A percentile compares a stretch with the other conserved stretches of the same genome.
These are phyloP conservation scores for Ia io DNA, from an alignment of 2,113 vertebrate genomes.

Conservation along the genomic window DNA sequence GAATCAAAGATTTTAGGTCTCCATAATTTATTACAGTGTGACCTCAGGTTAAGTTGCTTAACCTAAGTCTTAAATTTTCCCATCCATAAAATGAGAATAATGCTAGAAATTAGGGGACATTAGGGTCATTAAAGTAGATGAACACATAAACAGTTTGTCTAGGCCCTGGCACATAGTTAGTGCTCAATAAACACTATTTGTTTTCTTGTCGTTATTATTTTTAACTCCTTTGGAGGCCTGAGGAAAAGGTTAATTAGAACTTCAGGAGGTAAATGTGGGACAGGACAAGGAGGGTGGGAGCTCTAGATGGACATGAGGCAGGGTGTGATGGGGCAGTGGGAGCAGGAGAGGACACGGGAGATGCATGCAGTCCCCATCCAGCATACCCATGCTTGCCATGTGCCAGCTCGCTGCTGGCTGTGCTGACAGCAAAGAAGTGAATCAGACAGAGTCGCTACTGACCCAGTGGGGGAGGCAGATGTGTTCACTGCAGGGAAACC, in stretches of 20 bases:
- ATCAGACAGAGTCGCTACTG: not conserved
- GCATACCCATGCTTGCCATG: not conserved
- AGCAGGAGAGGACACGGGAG: not conserved
- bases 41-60: not conserved
- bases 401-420: not conserved
- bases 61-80: not conserved
- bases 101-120: not conserved
- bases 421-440: not conserved
- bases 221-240: not conserved
- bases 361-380: not conserved
- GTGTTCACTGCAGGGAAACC: not conserved
- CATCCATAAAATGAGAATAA: not conserved
- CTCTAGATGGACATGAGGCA: not conserved
- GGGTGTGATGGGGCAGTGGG: not conserved
- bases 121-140: slow-evolving; percentile 1
- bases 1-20: not conserved
- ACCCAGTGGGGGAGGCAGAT: not conserved
- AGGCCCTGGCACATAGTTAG: not conserved
- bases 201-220: slow-evolving; percentile 19
- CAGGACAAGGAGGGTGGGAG: not conserved
- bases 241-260: slow-evolving; percentile 32
- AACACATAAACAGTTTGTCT: not conserved
- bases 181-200: not conserved
- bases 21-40: not conserved
- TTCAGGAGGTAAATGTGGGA: not conserved